A percentile compares a stretch with the other conserved stretches of the same genome.
Conservation (phyloP, 2,113 vertebrate species). For the Tachuris rubrigastra region DNA sequence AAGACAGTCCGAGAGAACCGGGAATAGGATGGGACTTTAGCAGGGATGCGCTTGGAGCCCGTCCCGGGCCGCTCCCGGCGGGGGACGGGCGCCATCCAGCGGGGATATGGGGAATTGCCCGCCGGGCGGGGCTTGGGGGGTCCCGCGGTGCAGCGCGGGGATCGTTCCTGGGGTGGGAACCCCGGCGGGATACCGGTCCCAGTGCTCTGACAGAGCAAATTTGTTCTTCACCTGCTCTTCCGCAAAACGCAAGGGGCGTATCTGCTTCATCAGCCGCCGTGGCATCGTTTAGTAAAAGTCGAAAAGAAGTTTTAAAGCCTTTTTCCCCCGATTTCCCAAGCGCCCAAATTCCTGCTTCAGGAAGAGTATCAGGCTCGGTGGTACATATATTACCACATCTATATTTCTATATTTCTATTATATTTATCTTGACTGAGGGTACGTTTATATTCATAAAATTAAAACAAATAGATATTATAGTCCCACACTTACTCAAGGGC, state of each 20-base stretch:
- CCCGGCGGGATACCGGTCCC: rapidly evolving
- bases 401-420: background rate
- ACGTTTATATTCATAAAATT: background rate
- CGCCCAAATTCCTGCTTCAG: background rate
- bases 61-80: background rate
- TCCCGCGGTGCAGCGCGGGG: background rate
- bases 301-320: background rate
- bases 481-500: background rate
- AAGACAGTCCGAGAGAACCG: background rate
- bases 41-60: background rate
- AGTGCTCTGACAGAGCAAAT: rapidly evolving
- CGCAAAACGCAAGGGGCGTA: background rate
- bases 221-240: too few species aligned
- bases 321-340: rapidly evolving
- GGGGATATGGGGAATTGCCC: background rate
- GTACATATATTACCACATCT: too few species aligned
- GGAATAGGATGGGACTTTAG: background rate
- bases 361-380: too few species aligned
- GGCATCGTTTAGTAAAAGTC: too few species aligned
- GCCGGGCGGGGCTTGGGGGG: background rate
- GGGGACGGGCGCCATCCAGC: background rate
- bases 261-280: background rate
- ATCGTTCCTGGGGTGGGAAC: background rate
- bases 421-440: background rate
- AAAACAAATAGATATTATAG: background rate